Percentiles rank a stretch among this genome's conserved stretches.
Conservation (phyloP, 2,888 invertebrate genomes). For the Hypomecis atomaria region DNA sequence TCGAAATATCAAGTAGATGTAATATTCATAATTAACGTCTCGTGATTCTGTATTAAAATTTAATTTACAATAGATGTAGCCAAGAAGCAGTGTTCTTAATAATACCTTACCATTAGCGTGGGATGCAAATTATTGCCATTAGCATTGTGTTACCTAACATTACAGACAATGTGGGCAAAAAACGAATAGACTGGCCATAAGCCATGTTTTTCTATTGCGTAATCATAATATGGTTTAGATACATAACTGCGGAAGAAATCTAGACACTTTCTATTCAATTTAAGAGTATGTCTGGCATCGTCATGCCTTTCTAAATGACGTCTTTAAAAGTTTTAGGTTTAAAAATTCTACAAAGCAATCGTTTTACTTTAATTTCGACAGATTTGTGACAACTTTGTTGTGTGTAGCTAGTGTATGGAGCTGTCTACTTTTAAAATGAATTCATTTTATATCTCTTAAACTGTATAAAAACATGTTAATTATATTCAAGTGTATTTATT, state of each 20-base stretch:
- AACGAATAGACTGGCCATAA: conserved; percentile 2
- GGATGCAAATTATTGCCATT: conserved; percentile 25
- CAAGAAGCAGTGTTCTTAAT: not conserved
- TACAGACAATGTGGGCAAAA: conserved; percentile 12
- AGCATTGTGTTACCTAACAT: conserved; percentile 13
- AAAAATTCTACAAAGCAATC: too few relatives aligned
- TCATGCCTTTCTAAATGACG: too few relatives aligned
- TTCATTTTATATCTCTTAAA: too few relatives aligned
- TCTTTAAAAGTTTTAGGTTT: too few relatives aligned
- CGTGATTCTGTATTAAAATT: conserved; percentile 14
- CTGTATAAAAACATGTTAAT: too few relatives aligned
- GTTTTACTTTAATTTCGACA: too few relatives aligned
- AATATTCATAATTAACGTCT: not conserved
- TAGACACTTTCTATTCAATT: not conserved
- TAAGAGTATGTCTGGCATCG: not conserved
- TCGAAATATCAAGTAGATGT: not conserved
- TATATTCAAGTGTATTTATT: too few relatives aligned
- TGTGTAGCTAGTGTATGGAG: too few relatives aligned
- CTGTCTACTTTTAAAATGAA: too few relatives aligned
- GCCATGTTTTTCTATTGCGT: conserved; percentile 5
- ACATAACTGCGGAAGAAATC: not conserved
- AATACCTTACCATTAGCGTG: conserved; percentile 8
- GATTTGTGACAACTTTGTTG: too few relatives aligned
- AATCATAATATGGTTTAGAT: not conserved
- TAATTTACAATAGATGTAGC: not conserved